phyloP scores from a whole-genome alignment of 2,113 vertebrate species.

The Syngnathus floridae region DNA sequence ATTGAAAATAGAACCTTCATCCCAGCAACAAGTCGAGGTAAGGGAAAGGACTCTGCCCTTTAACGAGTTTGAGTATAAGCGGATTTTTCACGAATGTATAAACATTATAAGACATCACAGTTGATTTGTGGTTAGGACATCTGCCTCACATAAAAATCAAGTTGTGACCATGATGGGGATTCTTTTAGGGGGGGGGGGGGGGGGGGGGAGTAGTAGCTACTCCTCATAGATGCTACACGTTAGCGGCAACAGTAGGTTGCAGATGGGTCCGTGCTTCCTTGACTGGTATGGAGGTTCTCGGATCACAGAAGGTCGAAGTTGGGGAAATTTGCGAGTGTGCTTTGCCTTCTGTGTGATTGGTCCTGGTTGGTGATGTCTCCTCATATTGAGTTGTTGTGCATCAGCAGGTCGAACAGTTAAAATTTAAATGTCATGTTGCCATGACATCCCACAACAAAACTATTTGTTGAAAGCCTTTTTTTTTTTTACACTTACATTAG shows the following conservation, averaged over 20 bases:
- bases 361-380: constrained; percentile 28
- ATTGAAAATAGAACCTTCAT: constrained; percentile 15
- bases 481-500: constrained; percentile 4
- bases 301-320: constrained; percentile 26
- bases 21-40: constrained; percentile 26
- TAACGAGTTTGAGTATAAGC: neutral
- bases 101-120: neutral
- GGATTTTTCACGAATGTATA: neutral
- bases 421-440: constrained; percentile 41
- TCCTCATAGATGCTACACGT: constrained; percentile 2
- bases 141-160: neutral
- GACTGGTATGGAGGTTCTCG: constrained; percentile 32
- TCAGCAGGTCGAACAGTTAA: constrained; percentile 8
- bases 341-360: constrained; percentile 35
- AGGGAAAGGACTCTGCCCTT: neutral
- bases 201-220: neutral
- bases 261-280: neutral
- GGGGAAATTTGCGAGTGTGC: constrained; percentile 45
- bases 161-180: no score
- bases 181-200: no score
- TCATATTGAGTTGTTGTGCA: constrained; percentile 15
- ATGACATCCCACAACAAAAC: constrained; percentile 33
- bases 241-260: constrained; percentile 13
- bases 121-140: neutral
- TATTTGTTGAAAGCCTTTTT: constrained; percentile 14